Conservation (phyloP, 2,113 vertebrate species). For the Illadopsis cleaveri region DNA sequence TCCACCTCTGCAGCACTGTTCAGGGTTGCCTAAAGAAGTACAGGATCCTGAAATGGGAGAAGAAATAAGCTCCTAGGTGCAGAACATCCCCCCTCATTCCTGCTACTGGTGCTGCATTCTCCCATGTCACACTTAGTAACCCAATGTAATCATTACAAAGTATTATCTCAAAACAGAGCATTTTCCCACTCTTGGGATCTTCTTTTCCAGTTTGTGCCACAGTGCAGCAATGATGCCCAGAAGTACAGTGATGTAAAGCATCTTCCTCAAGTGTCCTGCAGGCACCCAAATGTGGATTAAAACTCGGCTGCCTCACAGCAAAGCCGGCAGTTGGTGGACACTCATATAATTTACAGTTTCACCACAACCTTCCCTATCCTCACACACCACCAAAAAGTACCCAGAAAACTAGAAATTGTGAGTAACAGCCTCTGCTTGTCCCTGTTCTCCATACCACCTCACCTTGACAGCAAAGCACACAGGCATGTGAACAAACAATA, state of each 20-base stretch:
- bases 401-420: not conserved
- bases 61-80: not conserved
- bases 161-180: not conserved
- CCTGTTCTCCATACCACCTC: not conserved
- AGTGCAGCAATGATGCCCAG: not conserved
- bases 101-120: not conserved
- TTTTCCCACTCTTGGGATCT: not conserved
- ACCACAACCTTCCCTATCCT: not conserved
- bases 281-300: not conserved
- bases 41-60: not conserved
- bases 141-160: not conserved
- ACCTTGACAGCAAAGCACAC: not conserved
- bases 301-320: not conserved
- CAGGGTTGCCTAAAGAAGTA: not conserved
- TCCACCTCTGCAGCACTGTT: not conserved
- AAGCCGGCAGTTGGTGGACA: not conserved
- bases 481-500: not conserved
- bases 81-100: not conserved
- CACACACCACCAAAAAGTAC: not conserved
- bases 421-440: not conserved
- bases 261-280: not conserved
- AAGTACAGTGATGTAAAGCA: not conserved
- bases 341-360: not conserved
- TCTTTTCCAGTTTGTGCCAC: not conserved
- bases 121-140: not conserved